Evolutionary conservation across 2,797 vertebrate species (phyloP), one percentile per base, ranked within the genome.

Genomic region (Helostoma temminkii): DNA sequence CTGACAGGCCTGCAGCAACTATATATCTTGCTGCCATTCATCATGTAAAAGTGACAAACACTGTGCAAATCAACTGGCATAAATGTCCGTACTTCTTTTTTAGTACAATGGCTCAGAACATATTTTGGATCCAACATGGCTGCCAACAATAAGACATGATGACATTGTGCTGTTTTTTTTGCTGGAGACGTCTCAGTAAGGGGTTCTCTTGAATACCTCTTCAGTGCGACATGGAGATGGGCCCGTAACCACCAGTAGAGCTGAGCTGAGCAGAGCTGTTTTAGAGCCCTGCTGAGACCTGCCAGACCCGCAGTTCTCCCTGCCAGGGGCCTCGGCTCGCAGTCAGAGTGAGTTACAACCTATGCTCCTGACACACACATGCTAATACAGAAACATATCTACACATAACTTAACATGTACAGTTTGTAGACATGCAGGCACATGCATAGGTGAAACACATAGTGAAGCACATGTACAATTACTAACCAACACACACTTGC

Each of bases 271-370:
- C 74, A 57, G 81, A 75, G 70, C 72, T 49, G 72, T 81, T 78
- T 81, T 74, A 63, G 73, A 81, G 78, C 76, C 76, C 81, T 82
- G 83, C 84, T 82, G 82, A 83, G 84, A 88, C 84, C 85, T 84
- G 82, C 88, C 82, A 87, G 85, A 85, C 58, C 80, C 59, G 66
- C 78, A 73, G 80, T 54, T 67, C 47, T 59, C 66, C 74, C 78
- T 81, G 80, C 84, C 79, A 83, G 71, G 63, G 80, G 76, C 86
- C 81, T 80, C 72, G 21, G 71, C 84, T 81, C 24, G 15, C 73
- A 82, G 76, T 85, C 85, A 81, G 68, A 71, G 85, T 88, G 86
- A 91, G 86, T 91, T 86, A 91, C 74, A 76, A 67, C 74, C 78
- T 32, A 41, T 45, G 63, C 55, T 71, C 32, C 60, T 62, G 39